These are phyloP conservation scores for Dicaeum eximium DNA, from an alignment of 2,113 vertebrate species.

Conservation along the genomic window DNA sequence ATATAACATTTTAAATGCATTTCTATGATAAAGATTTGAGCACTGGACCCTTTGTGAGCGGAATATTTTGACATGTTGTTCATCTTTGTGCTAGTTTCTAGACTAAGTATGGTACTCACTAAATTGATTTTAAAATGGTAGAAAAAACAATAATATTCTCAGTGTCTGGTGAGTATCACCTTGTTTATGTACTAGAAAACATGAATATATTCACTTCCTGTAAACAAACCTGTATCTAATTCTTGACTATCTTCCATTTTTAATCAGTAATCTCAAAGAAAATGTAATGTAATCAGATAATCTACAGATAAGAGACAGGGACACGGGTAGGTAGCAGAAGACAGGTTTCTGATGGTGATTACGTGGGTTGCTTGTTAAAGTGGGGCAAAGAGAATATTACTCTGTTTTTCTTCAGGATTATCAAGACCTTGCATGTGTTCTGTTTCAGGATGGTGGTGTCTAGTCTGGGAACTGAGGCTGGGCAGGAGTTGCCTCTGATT, in stretches of 20 bases:
- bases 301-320: neutral
- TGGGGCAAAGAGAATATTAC: neutral
- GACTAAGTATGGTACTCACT: neutral
- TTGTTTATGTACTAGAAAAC: neutral
- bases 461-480: neutral
- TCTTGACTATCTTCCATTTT: neutral
- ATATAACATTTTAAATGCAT: neutral
- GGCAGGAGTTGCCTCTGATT: neutral
- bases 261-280: neutral
- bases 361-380: neutral
- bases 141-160: neutral
- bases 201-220: neutral
- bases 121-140: neutral
- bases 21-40: neutral
- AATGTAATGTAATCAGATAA: neutral
- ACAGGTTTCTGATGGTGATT: neutral
- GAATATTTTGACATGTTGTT: neutral
- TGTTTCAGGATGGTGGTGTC: neutral
- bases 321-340: neutral
- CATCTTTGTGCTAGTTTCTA: neutral
- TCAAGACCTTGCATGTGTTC: neutral
- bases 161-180: neutral
- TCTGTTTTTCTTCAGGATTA: neutral
- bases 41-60: neutral
- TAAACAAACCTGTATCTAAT: neutral